Percentiles rank a stretch among this genome's conserved stretches.
Conservation (phyloP, 2,888 invertebrate species). For the Leptinotarsa tumamoca region DNA sequence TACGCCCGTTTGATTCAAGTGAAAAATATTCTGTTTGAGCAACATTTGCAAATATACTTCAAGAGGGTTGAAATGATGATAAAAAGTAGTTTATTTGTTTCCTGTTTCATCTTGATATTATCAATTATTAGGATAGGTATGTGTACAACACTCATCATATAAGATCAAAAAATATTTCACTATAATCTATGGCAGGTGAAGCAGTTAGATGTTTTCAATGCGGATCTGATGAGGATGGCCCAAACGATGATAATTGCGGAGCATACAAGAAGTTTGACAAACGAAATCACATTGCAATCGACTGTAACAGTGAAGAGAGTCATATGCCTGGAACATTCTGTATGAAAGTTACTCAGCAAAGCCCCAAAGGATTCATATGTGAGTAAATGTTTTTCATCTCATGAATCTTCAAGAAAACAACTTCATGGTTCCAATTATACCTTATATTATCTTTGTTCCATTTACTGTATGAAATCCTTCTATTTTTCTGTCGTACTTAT, state of each 20-base stretch:
- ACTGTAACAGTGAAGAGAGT: slow-evolving; percentile 94
- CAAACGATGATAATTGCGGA: slow-evolving; percentile 89
- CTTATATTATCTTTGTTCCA: too few relatives aligned
- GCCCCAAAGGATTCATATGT: slow-evolving; percentile 95
- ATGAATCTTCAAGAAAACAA: not conserved
- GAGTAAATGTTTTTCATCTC: slow-evolving; percentile 68
- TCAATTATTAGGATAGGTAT: not conserved
- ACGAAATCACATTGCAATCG: slow-evolving; percentile 87
- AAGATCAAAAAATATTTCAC: not conserved
- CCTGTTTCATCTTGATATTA: not conserved
- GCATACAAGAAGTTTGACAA: slow-evolving; percentile 88
- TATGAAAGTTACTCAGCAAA: slow-evolving; percentile 93
- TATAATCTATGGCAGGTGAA: slow-evolving; percentile 66
- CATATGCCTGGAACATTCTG: slow-evolving; percentile 96
- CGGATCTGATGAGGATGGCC: slow-evolving; percentile 85
- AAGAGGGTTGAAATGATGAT: not conserved
- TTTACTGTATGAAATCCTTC: too few relatives aligned
- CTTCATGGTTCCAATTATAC: too few relatives aligned
- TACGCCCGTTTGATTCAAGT: not conserved
- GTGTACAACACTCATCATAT: not conserved
- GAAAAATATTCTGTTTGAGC: too few relatives aligned
- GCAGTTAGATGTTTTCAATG: slow-evolving; percentile 95
- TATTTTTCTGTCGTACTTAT: too few relatives aligned
- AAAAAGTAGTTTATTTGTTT: not conserved
- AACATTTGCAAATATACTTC: too few relatives aligned